Conservation (phyloP, 2,113 vertebrate species). For the Baryphthengus martii region DNA sequence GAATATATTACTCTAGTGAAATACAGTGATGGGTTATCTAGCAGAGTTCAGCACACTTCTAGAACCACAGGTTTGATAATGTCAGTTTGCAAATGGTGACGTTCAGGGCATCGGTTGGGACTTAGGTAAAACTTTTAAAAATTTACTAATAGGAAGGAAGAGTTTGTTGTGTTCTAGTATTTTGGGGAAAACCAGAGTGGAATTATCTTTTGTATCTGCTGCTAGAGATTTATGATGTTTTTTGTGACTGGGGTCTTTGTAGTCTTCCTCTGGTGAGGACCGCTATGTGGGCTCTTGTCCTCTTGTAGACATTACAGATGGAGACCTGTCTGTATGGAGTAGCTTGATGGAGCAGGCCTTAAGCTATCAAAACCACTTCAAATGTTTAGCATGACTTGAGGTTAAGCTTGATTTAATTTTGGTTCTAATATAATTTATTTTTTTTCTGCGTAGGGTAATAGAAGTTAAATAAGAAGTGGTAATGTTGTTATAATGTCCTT, state of each 20-base stretch:
- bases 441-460: background rate
- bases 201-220: background rate
- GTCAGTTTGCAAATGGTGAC: background rate
- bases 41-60: background rate
- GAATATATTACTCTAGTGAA: background rate
- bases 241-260: background rate
- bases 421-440: background rate
- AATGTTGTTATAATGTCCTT: background rate
- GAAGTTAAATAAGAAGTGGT: background rate
- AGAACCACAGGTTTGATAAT: background rate
- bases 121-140: background rate
- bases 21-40: background rate
- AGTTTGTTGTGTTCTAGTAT: background rate
- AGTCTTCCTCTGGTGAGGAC: background rate
- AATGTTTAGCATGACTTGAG: background rate
- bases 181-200: background rate
- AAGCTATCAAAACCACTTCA: background rate
- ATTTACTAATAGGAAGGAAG: background rate
- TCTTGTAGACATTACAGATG: background rate
- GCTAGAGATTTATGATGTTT: background rate
- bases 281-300: background rate
- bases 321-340: background rate
- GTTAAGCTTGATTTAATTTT: constrained; percentile 19
- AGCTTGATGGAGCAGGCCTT: background rate
- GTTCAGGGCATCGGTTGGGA: background rate